phyloP scores from a whole-genome alignment of 2,797 vertebrate species.

The Lophotriccus pileatus region DNA sequence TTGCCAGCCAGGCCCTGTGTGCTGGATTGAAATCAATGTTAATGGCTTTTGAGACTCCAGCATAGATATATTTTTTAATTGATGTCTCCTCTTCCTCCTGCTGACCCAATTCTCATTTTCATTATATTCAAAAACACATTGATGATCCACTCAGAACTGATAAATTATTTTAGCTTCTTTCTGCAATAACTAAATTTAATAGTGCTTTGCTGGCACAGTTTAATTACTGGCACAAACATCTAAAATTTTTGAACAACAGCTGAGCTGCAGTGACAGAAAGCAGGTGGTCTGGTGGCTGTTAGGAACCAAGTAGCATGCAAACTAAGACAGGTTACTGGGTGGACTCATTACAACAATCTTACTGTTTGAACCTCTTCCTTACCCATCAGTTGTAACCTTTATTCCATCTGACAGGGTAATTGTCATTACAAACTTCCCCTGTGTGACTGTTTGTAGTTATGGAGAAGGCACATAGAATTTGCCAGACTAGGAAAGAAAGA shows the following conservation, averaged over 20 bases:
- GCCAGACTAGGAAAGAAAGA: not conserved
- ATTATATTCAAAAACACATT: conserved; percentile 48
- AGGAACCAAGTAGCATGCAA: not conserved
- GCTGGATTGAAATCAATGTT: conserved; percentile 62
- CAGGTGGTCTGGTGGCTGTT: conserved; percentile 11
- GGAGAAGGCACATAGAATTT: not conserved
- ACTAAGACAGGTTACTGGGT: not conserved
- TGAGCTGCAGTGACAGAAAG: conserved; percentile 37
- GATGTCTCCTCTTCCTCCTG: conserved; percentile 53
- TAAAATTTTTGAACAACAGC: conserved; percentile 47
- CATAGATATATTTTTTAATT: conserved; percentile 59
- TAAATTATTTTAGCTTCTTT: conserved; percentile 71
- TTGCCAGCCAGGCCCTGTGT: not conserved
- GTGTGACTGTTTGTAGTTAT: not conserved
- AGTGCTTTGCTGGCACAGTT: conserved; percentile 50
- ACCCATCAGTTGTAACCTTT: not conserved
- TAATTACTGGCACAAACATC: conserved; percentile 57
- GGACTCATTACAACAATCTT: not conserved
- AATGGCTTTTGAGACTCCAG: conserved; percentile 57
- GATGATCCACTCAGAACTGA: conserved; percentile 44
- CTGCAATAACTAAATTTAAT: conserved; percentile 57
- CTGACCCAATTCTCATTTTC: conserved; percentile 49
- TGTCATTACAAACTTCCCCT: not conserved
- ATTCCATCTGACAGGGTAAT: not conserved
- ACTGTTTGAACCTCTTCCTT: not conserved